Conservation (phyloP, 2,113 vertebrate genomes). For the Ceyx cyanopectus region DNA sequence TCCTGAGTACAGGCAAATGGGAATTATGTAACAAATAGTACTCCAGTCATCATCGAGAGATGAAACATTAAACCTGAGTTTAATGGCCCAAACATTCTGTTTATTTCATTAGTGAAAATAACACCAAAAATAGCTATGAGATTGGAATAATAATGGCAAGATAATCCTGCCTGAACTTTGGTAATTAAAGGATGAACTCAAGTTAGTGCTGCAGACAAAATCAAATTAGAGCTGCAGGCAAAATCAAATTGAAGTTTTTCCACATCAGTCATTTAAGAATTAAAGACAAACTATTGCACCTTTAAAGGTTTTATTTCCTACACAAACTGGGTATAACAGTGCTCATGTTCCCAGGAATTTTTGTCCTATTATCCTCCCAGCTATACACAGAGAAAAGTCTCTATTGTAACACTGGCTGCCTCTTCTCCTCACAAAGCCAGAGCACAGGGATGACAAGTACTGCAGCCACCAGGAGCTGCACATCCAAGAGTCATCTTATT, state of each 20-base stretch:
- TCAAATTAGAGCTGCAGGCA: background rate
- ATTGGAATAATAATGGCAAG: background rate
- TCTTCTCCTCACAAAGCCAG: background rate
- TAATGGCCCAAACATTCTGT: background rate
- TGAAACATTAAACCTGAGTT: background rate
- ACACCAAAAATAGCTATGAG: background rate
- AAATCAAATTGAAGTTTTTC: background rate
- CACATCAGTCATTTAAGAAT: background rate
- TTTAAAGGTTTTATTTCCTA: background rate
- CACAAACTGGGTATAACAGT: background rate
- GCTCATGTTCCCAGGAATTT: background rate
- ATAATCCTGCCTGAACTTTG: background rate
- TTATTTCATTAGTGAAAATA: background rate
- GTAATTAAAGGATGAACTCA: conserved; percentile 32
- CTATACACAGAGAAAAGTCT: background rate
- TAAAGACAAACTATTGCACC: background rate
- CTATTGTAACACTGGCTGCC: background rate
- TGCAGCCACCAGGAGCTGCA: background rate
- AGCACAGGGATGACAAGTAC: background rate
- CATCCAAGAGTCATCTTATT: background rate
- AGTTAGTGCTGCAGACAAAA: background rate
- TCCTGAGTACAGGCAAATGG: background rate
- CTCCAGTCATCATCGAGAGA: background rate
- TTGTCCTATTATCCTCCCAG: background rate
- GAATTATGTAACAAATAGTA: background rate